Evolutionary conservation across 2,888 invertebrate genomes (phyloP), one percentile per base, ranked within the genome.

Genomic region (Lithophane semibrunnea): DNA sequence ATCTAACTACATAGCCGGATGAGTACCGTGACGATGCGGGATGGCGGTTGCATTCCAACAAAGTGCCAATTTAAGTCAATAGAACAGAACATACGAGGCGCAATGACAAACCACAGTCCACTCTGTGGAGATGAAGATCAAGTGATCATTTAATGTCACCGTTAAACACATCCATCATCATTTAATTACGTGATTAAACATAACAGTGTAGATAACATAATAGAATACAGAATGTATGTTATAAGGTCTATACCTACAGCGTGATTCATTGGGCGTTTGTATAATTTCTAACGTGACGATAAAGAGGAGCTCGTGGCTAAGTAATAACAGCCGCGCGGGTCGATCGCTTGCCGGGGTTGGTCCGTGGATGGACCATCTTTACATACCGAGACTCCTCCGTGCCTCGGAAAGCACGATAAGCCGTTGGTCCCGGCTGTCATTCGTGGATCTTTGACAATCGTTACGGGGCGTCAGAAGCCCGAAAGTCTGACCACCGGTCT

Each of bases 31-130:
- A 42, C 47, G 4, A 84, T 73, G 60, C 84, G 65, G 64, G 80
- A 61, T 84, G 60, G 21, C 60, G 68, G 73, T 37, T 69, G 79
- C 81, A 84, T 84, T 69, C 83, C 80, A 58, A 79, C 66, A 12
- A 79, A 84, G 69, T 73, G 80, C 80, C 84, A 79, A 82, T 82
- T 81, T 73, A 80, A 82, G 61, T 79, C 69, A 82, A 84, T 82
- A 69, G 73, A 81, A 69, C 65, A 54, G 64, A 73, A 13, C 66
- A 58, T 47, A 61, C 60, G 73, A 73, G 47, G 49, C 49, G 49
- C 49, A 74, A 37, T 60, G 24, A 52, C 58, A 74, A 70, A 80
- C 70, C 63, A 73, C 16, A 64, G 58, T 29, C 47, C 66, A 65
- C 58, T 37, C 37, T 66, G 24, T 37, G 60, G 18, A 71, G 67